These are phyloP conservation scores for Drepanosiphum platanoidis DNA, from an alignment of 2,888 invertebrate genomes.

Conservation along the genomic window DNA sequence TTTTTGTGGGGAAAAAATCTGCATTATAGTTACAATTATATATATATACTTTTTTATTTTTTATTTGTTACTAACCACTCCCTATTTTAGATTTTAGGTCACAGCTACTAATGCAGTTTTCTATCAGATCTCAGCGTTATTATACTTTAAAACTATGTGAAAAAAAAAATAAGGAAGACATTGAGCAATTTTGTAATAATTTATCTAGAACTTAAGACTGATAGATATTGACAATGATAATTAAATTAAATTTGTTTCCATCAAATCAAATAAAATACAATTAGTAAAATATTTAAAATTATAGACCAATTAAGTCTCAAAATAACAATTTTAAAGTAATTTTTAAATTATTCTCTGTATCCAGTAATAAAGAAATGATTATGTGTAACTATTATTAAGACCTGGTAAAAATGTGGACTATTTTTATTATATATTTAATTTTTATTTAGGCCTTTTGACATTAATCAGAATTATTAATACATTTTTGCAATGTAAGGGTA, in stretches of 20 bases:
- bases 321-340: too few relatives aligned
- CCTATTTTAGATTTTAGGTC: conserved; percentile 59
- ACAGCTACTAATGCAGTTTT: conserved; percentile 60
- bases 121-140: conserved; percentile 62
- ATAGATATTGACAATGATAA: conserved; percentile 48
- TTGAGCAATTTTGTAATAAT: conserved; percentile 56
- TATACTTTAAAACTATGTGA: conserved; percentile 46
- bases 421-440: conserved; percentile 46
- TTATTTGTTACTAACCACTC: conserved; percentile 49
- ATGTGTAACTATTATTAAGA: conserved; percentile 27
- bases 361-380: conserved; percentile 8
- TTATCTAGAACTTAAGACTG: conserved; percentile 61
- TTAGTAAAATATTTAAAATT: conserved; percentile 23
- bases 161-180: conserved; percentile 15
- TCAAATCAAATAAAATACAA: conserved; percentile 9
- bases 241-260: conserved; percentile 16
- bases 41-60: conserved; percentile 24
- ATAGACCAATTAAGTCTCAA: background rate
- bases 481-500: conserved; percentile 14
- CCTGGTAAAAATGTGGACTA: conserved; percentile 28
- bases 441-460: conserved; percentile 25
- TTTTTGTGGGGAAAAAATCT: conserved; percentile 17
- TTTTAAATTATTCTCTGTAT: conserved; percentile 24
- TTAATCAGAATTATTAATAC: conserved; percentile 29
- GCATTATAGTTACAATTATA: background rate